A percentile compares a stretch with the other conserved stretches of the same genome.
Conservation (phyloP, 2,888 invertebrate species). For the Synanthedon formicaeformis region DNA sequence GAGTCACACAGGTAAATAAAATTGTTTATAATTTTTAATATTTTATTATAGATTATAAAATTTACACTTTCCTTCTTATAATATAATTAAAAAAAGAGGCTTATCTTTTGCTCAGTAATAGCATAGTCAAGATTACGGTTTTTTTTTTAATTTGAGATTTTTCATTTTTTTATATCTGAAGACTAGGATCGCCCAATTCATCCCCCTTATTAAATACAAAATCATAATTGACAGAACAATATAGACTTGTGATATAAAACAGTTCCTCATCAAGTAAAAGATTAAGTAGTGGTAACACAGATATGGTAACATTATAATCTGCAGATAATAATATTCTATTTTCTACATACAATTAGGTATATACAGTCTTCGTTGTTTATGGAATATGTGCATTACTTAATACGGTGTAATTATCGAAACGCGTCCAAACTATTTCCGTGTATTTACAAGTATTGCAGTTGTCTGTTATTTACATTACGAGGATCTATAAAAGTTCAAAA, state of each 20-base stretch:
- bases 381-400: slow-evolving; percentile 9
- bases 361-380: slow-evolving; percentile 45
- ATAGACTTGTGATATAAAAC: slow-evolving; percentile 11
- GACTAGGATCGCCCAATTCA: slow-evolving; percentile 27
- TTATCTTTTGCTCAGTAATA: slow-evolving; percentile 8
- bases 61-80: slow-evolving; percentile 46
- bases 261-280: slow-evolving; percentile 17
- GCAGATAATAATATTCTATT: slow-evolving; percentile 19
- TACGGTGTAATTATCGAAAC: slow-evolving; percentile 2
- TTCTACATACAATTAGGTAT: slow-evolving; percentile 27
- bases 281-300: slow-evolving; percentile 30
- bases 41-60: slow-evolving; percentile 66
- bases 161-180: slow-evolving; percentile 11
- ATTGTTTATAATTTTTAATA: slow-evolving; percentile 33
- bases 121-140: slow-evolving; percentile 7
- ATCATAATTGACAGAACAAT: slow-evolving; percentile 27
- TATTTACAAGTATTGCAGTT: slow-evolving; percentile 48
- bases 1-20: slow-evolving; percentile 22
- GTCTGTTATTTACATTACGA: slow-evolving; percentile 40
- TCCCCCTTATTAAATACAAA: slow-evolving; percentile 9
- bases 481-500: slow-evolving; percentile 19
- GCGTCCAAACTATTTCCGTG: slow-evolving; percentile 23
- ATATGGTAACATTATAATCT: slow-evolving; percentile 27
- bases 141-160: neutral
- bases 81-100: neutral